phyloP scores from a whole-genome alignment of 2,888 invertebrate genomes.

The Pycnomerus fuliginosus region DNA sequence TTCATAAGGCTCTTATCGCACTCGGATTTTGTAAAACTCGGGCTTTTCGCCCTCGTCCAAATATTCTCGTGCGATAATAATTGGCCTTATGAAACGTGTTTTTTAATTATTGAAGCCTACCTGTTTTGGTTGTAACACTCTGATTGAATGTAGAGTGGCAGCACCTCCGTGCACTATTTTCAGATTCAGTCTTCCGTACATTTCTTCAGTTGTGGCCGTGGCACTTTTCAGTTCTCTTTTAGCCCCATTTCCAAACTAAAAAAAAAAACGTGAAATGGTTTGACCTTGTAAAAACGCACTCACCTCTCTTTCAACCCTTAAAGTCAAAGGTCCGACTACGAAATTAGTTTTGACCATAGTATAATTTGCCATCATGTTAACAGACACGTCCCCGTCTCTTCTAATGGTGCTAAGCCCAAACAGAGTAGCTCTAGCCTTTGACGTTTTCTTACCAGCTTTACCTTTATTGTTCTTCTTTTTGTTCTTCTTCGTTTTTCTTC shows the following conservation, averaged over 20 bases:
- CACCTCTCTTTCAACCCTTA: slow-evolving; percentile 78
- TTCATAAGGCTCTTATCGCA: too few species aligned
- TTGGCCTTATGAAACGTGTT: too few species aligned
- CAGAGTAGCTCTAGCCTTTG: slow-evolving; percentile 65
- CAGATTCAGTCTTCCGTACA: slow-evolving; percentile 77
- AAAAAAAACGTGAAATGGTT: slow-evolving; percentile 17
- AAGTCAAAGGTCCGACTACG: slow-evolving; percentile 73
- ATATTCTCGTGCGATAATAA: too few species aligned
- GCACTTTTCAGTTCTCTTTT: slow-evolving; percentile 82
- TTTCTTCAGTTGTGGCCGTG: slow-evolving; percentile 84
- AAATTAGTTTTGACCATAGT: slow-evolving; percentile 83
- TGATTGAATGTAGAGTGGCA: slow-evolving; percentile 81
- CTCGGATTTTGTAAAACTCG: too few species aligned
- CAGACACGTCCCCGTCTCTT: slow-evolving; percentile 77
- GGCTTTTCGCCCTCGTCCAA: too few species aligned
- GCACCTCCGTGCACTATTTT: slow-evolving; percentile 76
- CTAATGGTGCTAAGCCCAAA: slow-evolving; percentile 78
- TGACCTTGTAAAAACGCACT: too few species aligned
- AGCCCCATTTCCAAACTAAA: slow-evolving; percentile 71
- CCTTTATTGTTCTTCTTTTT: slow-evolving; percentile 40
- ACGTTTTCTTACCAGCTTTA: slow-evolving; percentile 43
- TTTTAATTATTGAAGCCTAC: slow-evolving; percentile 52
- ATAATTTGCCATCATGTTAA: slow-evolving; percentile 75
- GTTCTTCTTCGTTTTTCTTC: slow-evolving; percentile 41
- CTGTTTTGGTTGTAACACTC: slow-evolving; percentile 85